Base-by-base conservation (phyloP, 2,888 invertebrate species). In the Bombylius major region DNA sequence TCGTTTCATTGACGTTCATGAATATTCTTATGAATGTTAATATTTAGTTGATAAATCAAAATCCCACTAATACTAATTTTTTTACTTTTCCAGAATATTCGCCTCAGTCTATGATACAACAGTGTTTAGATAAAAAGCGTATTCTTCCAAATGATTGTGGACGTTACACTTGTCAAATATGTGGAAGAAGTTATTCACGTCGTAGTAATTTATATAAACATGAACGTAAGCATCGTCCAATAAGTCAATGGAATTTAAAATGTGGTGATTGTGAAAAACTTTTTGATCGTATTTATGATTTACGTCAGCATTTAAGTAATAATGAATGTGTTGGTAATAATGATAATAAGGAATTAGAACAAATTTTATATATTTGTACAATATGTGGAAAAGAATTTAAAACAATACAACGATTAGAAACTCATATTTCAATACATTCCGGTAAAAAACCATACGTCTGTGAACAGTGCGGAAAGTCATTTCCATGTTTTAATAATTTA, bases 401-500 rank as follows among this genome's bases (percentile, higher is more conserved):
- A 53, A 55, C 60, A 8, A 39, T 57, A 33, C 56, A 58, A 53
- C 54, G 56, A 45, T 50, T 62, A 32, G 58, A 60, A 53, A 39
- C 54, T 12, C 61, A 61, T 36, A 53, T 39, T 44, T 39, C 54
- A 12, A 48, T 51, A 13, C 61, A 61, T 53, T 55, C 57, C 9
- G 56, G 55, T 23, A 55, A 53, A 44, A 59, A 58, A 34, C 56
- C 58, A 12, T 61, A 58, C 47, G 51, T 57, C 14, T 62, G 62
- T 47, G 55, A 59, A 52, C 53, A 49, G 32, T 62, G 62, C 53
- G 56, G 57, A 14, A 62, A 62, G 56, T 39, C 54, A 4, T 63
- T 63, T 54, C 53, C 52, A n/a, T 57, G 58, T n/a, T 57, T 59
- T 4, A 59, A 59, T 50, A 63, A 63, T 56, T 64, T 75, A 5